These are phyloP conservation scores for Agrochola macilenta DNA, from an alignment of 2,888 invertebrate species.

Conservation along the genomic window DNA sequence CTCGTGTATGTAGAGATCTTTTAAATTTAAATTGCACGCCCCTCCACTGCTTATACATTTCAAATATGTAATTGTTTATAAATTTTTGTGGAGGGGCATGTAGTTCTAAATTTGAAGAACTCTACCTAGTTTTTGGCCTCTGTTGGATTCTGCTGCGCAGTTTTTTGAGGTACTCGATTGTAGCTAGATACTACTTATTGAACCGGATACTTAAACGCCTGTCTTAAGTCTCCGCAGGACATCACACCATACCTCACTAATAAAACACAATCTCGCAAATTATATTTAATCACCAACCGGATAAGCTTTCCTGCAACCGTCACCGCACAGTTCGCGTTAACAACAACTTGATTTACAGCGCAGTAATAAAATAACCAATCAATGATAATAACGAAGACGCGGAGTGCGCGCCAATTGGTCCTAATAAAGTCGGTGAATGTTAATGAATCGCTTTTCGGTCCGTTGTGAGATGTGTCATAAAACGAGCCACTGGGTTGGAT, in stretches of 20 bases:
- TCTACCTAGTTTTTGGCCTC: not conserved
- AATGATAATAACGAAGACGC: constrained; percentile 76
- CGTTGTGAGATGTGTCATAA: constrained; percentile 89
- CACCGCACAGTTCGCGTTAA: constrained; percentile 54
- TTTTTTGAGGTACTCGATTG: not conserved
- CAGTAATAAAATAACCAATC: constrained; percentile 72
- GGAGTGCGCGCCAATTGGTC: constrained; percentile 81
- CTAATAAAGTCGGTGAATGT: constrained; percentile 89
- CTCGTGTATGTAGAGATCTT: not conserved
- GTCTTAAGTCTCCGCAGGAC: not conserved
- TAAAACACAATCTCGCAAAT: constrained; percentile 27
- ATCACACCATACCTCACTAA: constrained; percentile 6
- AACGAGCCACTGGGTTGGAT: constrained; percentile 90
- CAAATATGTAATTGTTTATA: too few relatives aligned
- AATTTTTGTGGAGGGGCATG: too few relatives aligned
- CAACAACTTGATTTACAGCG: constrained; percentile 59
- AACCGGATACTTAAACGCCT: not conserved
- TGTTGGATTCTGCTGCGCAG: not conserved
- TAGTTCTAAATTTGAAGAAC: not conserved
- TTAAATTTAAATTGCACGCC: not conserved
- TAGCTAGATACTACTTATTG: not conserved
- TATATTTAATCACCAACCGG: constrained; percentile 19
- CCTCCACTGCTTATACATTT: not conserved
- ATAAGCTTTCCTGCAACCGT: constrained; percentile 37
- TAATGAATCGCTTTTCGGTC: constrained; percentile 87